Conservation (phyloP, 2,888 invertebrate species). For the Dichetophora obliterata region DNA sequence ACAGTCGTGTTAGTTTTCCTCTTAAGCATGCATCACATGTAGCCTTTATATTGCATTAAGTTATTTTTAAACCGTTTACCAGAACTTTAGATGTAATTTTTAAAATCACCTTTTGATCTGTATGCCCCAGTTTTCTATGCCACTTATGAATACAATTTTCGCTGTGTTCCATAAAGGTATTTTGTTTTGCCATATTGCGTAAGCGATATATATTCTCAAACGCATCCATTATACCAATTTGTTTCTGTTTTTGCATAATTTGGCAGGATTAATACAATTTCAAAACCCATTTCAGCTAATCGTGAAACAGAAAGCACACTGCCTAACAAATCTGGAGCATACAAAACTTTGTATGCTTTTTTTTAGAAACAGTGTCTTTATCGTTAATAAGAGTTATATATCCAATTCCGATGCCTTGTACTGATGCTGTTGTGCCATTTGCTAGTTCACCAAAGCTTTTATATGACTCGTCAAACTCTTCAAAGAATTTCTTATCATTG, state of each 20-base stretch:
- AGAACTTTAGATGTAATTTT: slow-evolving; percentile 19
- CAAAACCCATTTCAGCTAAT: slow-evolving; percentile 34
- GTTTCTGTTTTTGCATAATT: slow-evolving; percentile 25
- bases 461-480: slow-evolving; percentile 40
- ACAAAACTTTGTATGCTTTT: slow-evolving; percentile 43
- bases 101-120: slow-evolving; percentile 11
- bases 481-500: slow-evolving; percentile 43
- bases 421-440: slow-evolving; percentile 42
- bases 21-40: slow-evolving; percentile 43
- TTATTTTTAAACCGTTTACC: background rate
- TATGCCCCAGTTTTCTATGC: slow-evolving; percentile 5
- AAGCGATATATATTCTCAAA: background rate
- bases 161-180: slow-evolving; percentile 6
- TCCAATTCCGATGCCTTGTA: slow-evolving; percentile 41
- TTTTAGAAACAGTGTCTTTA: slow-evolving; percentile 15
- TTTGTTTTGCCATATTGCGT: background rate
- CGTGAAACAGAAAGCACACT: slow-evolving; percentile 34
- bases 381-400: slow-evolving; percentile 20
- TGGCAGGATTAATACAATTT: slow-evolving; percentile 36
- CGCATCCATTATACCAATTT: background rate
- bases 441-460: slow-evolving; percentile 41
- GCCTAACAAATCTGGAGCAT: slow-evolving; percentile 42
- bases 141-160: slow-evolving; percentile 25
- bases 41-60: slow-evolving; percentile 21
- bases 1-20: slow-evolving; percentile 49